Evolutionary conservation across 1,140 invertebrate species (phyloP).

Genomic region (Heliconius nattereri): DNA sequence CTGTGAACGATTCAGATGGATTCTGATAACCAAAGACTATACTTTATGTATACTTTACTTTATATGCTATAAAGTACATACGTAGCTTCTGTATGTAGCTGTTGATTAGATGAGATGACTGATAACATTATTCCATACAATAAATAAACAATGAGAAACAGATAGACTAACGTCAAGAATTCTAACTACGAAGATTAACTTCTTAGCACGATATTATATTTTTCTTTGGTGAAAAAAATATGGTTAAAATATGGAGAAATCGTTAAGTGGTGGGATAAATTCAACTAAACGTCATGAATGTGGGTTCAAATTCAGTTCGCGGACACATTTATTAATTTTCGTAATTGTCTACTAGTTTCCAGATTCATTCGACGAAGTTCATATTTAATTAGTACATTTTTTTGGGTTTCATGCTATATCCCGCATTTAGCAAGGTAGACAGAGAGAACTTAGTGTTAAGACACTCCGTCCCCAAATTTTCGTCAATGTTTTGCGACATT

Average conservation of each 20-base stretch:
- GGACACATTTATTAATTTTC: no score
- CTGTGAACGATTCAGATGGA: background rate
- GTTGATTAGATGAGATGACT: background rate
- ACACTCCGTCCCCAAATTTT: no score
- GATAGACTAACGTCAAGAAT: background rate
- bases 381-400: no score
- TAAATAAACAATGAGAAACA: conserved; percentile 13
- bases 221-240: background rate
- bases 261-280: background rate
- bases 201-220: conserved; percentile 15
- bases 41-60: background rate
- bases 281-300: no score
- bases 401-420: no score
- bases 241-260: background rate
- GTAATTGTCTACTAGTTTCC: background rate
- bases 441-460: no score
- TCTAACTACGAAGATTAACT: background rate
- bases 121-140: background rate
- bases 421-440: no score
- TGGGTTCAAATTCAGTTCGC: no score
- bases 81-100: background rate
- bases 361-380: no score
- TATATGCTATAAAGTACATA: background rate
- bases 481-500: no score
- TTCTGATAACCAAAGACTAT: background rate